Conservation (phyloP, 2,888 invertebrate genomes). For the Harpalus rubripes region DNA sequence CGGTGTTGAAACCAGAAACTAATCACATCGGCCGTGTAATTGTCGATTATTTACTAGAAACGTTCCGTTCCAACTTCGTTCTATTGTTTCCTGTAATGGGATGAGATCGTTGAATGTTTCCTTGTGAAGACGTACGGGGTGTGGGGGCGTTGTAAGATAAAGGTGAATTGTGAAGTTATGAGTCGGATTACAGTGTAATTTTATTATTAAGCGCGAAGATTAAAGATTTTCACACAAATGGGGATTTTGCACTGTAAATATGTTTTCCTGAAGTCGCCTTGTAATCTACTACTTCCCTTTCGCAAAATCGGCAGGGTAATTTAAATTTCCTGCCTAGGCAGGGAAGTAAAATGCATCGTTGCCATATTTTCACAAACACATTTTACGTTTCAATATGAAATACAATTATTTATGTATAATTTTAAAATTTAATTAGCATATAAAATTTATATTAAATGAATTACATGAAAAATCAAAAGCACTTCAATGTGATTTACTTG, state of each 20-base stretch:
- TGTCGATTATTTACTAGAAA: slow-evolving; percentile 50
- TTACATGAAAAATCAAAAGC: too few species aligned
- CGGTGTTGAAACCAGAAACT: slow-evolving; percentile 55
- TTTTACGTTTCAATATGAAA: too few species aligned
- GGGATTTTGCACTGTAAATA: not conserved
- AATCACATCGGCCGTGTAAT: slow-evolving; percentile 42
- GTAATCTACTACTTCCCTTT: too few species aligned
- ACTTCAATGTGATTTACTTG: too few species aligned
- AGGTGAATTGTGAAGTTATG: slow-evolving; percentile 9
- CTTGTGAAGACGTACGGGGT: slow-evolving; percentile 36
- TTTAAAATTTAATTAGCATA: too few species aligned
- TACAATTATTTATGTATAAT: too few species aligned
- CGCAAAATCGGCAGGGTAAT: too few species aligned
- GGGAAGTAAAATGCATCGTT: too few species aligned
- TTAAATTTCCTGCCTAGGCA: too few species aligned
- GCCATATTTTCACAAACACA: too few species aligned
- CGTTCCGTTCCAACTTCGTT: slow-evolving; percentile 21
- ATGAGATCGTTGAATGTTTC: slow-evolving; percentile 49
- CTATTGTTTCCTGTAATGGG: slow-evolving; percentile 44
- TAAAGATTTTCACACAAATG: slow-evolving; percentile 11
- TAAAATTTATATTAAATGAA: too few species aligned
- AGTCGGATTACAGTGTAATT: not conserved
- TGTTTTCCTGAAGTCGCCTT: too few species aligned
- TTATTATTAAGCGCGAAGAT: slow-evolving; percentile 12
- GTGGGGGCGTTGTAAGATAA: not conserved